Percentiles rank a stretch among this genome's conserved stretches.
phyloP scores from a whole-genome alignment of 2,113 vertebrate species.

The Raphicerus campestris region DNA sequence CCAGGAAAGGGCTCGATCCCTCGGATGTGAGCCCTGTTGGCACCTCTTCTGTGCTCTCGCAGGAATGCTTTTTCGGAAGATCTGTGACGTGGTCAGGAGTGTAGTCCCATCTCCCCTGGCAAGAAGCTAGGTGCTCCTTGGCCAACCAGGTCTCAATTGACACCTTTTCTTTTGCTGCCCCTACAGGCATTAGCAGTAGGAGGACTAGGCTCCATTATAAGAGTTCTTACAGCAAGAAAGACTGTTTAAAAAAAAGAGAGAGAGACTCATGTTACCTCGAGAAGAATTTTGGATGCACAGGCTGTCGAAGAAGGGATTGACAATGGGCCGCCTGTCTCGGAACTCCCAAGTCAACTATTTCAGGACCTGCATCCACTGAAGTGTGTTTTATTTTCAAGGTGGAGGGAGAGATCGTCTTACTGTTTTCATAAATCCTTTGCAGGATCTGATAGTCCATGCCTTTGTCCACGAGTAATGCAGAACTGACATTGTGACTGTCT shows the following conservation, averaged over 20 bases:
- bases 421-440: conserved; percentile 64
- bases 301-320: conserved; percentile 75
- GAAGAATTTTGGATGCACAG: conserved; percentile 74
- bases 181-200: conserved; percentile 87
- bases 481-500: conserved; percentile 38
- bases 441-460: conserved; percentile 67
- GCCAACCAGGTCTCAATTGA: conserved; percentile 19
- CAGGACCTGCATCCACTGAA: conserved; percentile 74
- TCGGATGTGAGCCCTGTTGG: neutral
- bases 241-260: conserved; percentile 85
- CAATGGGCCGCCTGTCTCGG: conserved; percentile 71
- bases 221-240: conserved; percentile 91
- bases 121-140: neutral
- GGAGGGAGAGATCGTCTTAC: conserved; percentile 71
- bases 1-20: neutral
- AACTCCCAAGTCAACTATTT: conserved; percentile 75
- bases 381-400: conserved; percentile 78
- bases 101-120: neutral
- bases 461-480: conserved; percentile 62
- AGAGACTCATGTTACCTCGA: conserved; percentile 73
- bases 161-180: conserved; percentile 63
- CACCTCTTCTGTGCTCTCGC: neutral
- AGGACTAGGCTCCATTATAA: conserved; percentile 88
- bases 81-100: neutral
- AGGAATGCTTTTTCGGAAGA: neutral